Percentiles rank a stretch among this genome's conserved stretches.
phyloP scores from a whole-genome alignment of 2,797 vertebrate species.

The Orestias chungarensis region DNA sequence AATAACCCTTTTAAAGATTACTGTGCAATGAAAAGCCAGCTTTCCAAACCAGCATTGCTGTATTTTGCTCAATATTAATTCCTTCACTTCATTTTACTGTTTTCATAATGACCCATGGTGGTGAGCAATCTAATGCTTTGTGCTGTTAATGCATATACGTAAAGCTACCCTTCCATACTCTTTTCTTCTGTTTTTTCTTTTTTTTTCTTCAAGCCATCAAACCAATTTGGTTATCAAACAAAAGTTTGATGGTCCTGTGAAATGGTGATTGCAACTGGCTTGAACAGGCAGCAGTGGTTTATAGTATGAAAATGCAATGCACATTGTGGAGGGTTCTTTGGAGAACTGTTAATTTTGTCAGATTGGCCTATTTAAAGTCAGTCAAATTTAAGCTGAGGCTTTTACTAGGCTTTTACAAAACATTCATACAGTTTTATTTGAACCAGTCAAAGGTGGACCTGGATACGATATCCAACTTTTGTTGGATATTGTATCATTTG shows the following conservation, averaged over 20 bases:
- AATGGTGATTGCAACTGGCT: too few species aligned
- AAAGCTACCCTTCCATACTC: too few species aligned
- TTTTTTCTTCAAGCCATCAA: not conserved
- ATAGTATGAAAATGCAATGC: not conserved
- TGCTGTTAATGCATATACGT: not conserved
- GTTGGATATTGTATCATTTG: too few species aligned
- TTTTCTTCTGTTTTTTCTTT: not conserved
- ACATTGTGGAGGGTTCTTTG: not conserved
- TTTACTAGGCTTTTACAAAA: too few species aligned
- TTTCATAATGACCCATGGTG: conserved; percentile 51
- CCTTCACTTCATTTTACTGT: conserved; percentile 52
- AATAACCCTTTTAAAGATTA: conserved; percentile 78
- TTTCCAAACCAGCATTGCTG: conserved; percentile 55
- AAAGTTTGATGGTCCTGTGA: too few species aligned
- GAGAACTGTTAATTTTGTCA: not conserved
- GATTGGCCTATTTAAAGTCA: not conserved
- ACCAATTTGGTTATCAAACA: not conserved
- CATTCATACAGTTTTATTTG: too few species aligned
- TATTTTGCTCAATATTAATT: conserved; percentile 67
- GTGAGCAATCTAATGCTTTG: conserved; percentile 30
- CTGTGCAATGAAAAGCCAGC: conserved; percentile 65
- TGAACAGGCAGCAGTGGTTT: not conserved
- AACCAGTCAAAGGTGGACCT: too few species aligned
- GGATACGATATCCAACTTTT: too few species aligned
- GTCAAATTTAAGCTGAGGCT: not conserved